Base-by-base conservation (phyloP, 2,888 invertebrate genomes). In the Agrochola lychnidis region DNA sequence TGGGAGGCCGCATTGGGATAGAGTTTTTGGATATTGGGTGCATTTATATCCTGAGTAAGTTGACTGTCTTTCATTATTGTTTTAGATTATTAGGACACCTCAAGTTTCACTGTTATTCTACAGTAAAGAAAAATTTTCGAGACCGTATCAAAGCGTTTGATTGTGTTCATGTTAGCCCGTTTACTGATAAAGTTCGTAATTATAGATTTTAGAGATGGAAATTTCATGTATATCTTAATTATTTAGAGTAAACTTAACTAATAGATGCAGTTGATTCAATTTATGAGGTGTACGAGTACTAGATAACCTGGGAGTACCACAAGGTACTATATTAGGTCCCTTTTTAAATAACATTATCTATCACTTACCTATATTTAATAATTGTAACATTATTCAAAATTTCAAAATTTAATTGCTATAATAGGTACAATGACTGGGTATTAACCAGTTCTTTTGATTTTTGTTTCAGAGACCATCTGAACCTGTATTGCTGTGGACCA, bases 401-500 rank as follows among this genome's bases (percentile, higher is more conserved):
- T n/a, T n/a, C n/a, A n/a, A n/a, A n/a, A n/a, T n/a, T n/a, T n/a
- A n/a, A n/a, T 6, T 25, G 10, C n/a, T 25, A 12, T 19, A 19
- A 9, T 6, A 51, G 19, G 7, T 19, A 42, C 4, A 42, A 53
- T 30, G 22, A 30, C 42, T 36, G 19, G 1, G 14, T 62, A 36
- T 42, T 80, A 67, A 45, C 30, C 0, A 10, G 14, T 57, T 64
- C 5, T 53, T 57, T 74, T 78, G 45, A 48, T 77, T 57, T 86
- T 88, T 83, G 59, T 95, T 95, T 66, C 94, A 97, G 97, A 70
- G 81, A 93, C 73, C 92, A 93, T 77, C 86, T 97, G 57, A 93
- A 92, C 57, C 79, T 97, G 67, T 97, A 94, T 83, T 96, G 96
- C 92, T 97, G 97, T 90, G 97, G 97, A 93, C 96, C 97, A 94